These are phyloP conservation scores for Acanthornis magna DNA, from an alignment of 2,797 vertebrate species.

Conservation along the genomic window DNA sequence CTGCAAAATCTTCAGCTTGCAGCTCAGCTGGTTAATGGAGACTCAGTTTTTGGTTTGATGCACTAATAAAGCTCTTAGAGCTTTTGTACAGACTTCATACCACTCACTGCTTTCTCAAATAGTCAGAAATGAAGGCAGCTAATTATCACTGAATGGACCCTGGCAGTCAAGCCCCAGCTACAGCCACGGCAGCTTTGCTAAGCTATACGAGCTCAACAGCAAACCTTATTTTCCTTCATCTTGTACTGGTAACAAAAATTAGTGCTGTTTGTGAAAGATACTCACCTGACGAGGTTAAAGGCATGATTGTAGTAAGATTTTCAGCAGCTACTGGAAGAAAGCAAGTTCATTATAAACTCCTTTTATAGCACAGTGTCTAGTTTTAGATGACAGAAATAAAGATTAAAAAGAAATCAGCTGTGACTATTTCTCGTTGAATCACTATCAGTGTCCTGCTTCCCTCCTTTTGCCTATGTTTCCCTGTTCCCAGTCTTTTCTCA, in stretches of 20 bases:
- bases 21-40: neutral
- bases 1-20: neutral
- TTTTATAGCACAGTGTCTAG: neutral
- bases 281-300: neutral
- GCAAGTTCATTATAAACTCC: neutral
- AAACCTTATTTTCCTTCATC: neutral
- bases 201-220: neutral
- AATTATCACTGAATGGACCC: neutral
- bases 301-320: neutral
- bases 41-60: neutral
- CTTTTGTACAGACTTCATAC: neutral
- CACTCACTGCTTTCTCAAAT: neutral
- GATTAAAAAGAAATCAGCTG: neutral
- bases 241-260: neutral
- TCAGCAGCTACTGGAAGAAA: constrained; percentile 21
- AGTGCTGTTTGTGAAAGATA: neutral
- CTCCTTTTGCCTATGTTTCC: neutral
- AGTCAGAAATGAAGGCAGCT: neutral
- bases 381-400: neutral
- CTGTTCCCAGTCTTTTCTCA: neutral
- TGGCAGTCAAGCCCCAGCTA: neutral
- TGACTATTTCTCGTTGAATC: neutral
- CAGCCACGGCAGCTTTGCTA: neutral
- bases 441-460: neutral
- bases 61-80: neutral